Percentiles rank a stretch among this genome's conserved stretches.
Evolutionary conservation across 2,888 invertebrate genomes (phyloP).

Genomic region (Eutolmus rufibarbis): DNA sequence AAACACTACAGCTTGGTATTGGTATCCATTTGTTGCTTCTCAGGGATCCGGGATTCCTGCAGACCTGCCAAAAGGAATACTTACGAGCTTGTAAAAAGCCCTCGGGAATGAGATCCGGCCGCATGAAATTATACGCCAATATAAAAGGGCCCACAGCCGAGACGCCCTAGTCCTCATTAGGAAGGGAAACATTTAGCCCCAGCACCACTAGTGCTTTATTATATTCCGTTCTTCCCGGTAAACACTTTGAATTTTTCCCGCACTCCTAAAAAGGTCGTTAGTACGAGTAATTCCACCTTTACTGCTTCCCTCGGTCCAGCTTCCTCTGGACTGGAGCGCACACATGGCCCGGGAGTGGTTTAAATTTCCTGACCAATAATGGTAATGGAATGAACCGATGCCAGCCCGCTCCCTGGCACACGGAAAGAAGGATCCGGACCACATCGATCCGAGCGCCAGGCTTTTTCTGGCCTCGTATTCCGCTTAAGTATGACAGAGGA

Average conservation of each 20-base stretch:
- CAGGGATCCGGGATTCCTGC: not conserved
- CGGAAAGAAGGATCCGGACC: not conserved
- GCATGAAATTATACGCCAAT: not conserved
- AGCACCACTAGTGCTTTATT: constrained; percentile 1
- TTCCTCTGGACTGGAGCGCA: not conserved
- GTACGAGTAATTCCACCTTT: constrained; percentile 25
- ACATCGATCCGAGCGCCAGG: not conserved
- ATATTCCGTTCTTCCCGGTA: constrained; percentile 1
- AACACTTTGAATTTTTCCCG: constrained; percentile 26
- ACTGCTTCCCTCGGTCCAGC: not conserved
- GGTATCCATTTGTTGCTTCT: not conserved
- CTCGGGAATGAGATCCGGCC: not conserved
- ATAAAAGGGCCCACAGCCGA: not conserved
- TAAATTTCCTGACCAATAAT: constrained; percentile 21
- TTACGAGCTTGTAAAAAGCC: not conserved
- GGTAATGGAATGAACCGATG: constrained; percentile 20
- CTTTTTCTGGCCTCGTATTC: not conserved
- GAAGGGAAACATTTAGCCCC: not conserved
- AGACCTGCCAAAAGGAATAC: not conserved
- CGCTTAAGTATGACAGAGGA: constrained; percentile 15
- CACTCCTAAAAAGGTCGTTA: constrained; percentile 16
- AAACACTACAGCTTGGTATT: not conserved
- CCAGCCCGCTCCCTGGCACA: not conserved
- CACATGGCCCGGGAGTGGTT: constrained; percentile 12
- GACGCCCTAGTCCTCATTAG: not conserved